Base-by-base conservation (phyloP, 2,113 vertebrate genomes). In the Pyxicephalus adspersus region DNA sequence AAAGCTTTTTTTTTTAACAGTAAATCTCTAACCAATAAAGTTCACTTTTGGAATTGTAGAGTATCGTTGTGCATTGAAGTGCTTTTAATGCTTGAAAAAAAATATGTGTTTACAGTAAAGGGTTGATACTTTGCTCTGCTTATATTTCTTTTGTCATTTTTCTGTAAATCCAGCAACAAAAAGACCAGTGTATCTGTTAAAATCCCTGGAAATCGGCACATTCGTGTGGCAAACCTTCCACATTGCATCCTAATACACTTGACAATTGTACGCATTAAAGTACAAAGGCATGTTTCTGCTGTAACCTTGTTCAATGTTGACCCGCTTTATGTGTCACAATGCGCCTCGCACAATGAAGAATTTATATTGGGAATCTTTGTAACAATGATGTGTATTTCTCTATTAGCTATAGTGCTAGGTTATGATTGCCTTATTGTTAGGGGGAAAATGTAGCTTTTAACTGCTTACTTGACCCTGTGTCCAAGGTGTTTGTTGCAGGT, bases 261-360 rank as follows among this genome's bases (percentile, higher is more conserved):
- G 71, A 64, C 64, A 79, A 79, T 60, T 38, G 54, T 50, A 18
- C 52, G 25, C 60, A 79, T 79, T 65, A 13, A 38, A 13, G 55
- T 66, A 78, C 76, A 78, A 80, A 61, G 45, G 71, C 38, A 64
- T 54, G 64, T 38, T 54, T 64, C 67, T 64, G 68, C 58, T 18
- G 67, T 73, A 68, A 81, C 79, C 79, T 74, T 73, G 77, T 50
- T 79, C 77, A 29, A 60, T 50, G 64, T 25, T 68, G 79, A 81
- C 79, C 79, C 19, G 57, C 58, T 78, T 54, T 66, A 38, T 31
- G 60, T 28, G 15, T 11, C 57, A 45, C 72, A 75, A 61, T 75
- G 18, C 38, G 55, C 29, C 31, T 4, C 1, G 8, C 2, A 73
- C 68, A 65, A 81, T 64, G 18, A 28, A 23, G 60, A 52, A 31